Evolutionary conservation across 2,797 vertebrate species (phyloP), one percentile per base, ranked within the genome.

Genomic region (Halcyon badia): DNA sequence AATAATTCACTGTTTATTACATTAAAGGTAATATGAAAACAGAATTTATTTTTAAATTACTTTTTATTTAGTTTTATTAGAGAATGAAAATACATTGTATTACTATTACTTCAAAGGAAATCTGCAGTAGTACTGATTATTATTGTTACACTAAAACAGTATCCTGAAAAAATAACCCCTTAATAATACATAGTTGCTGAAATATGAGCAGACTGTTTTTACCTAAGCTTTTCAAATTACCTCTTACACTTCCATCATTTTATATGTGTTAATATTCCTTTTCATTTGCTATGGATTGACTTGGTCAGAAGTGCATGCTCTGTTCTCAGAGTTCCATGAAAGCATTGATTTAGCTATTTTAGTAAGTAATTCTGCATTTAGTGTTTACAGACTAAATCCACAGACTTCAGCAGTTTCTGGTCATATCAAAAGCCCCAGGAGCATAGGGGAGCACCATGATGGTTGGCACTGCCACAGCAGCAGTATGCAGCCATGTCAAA

Each of bases 361-460:
- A 82, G 39, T 66, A 52, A 78, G 9, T 72, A 61, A 56, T 57
- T 57, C 9, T 81, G 37, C 79, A 84, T 77, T 86, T 69, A 52
- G 25, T 62, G 70, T 64, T 76, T 75, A 10, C 37, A 61, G 54
- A 60, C 28, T 61, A 13, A 56, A 24, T 5, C 41, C 28, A 11
- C 5, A 5, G 68, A 42, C 39, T 54, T 10, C 48, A 58, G 26
- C 87, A 80, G 31, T 31, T 83, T 8, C 78, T 78, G 65, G 41
- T 69, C 14, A 12, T n/a, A 90, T 58, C 54, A 20, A 35, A 68
- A 86, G 76, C 3, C 60, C 30, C 2, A 1, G 56, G 9, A 72
- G 56, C 12, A 79, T 20, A 9, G 4, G 18, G 49, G 18, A 1
- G 2, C 70, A 2, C 60, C 1, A 3, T 15, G 31, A 26, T 7